Percentiles rank a stretch among this genome's conserved stretches.
phyloP scores from a whole-genome alignment of 2,797 vertebrate genomes.

The Sardinella longiceps region DNA sequence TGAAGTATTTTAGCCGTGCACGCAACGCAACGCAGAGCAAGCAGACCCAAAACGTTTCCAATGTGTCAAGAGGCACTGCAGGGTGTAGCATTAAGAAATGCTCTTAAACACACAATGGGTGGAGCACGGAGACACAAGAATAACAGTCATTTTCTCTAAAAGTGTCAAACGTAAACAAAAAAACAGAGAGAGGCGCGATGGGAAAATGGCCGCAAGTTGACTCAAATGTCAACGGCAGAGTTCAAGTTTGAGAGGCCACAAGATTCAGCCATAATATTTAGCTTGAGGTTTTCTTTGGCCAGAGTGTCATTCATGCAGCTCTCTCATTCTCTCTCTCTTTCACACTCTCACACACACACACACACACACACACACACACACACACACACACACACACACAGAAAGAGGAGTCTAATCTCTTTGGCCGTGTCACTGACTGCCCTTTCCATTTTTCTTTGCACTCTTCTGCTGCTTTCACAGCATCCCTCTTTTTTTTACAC shows the following conservation, averaged over 20 bases:
- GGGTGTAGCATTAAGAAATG: slow-evolving; percentile 1
- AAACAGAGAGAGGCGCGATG: neutral
- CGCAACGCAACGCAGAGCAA: too few species aligned
- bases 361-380: neutral
- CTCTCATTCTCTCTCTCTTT: neutral
- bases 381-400: too few species aligned
- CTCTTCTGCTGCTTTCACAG: neutral
- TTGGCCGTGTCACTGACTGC: slow-evolving; percentile 33
- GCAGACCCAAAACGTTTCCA: neutral
- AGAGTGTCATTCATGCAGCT: neutral
- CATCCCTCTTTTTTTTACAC: neutral
- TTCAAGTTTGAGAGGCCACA: slow-evolving; percentile 30
- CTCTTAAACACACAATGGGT: neutral
- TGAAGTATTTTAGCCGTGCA: neutral
- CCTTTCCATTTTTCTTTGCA: neutral
- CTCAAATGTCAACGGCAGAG: neutral
- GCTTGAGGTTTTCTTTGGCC: slow-evolving; percentile 44
- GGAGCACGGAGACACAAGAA: neutral
- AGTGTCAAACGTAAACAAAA: slow-evolving; percentile 23
- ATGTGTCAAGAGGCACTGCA: neutral
- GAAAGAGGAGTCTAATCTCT: slow-evolving; percentile 42
- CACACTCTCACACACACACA: neutral
- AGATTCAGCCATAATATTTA: slow-evolving; percentile 43
- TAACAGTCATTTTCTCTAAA: slow-evolving; percentile 26
- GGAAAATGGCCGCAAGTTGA: slow-evolving; percentile 15